Evolutionary conservation across 2,888 invertebrate species (phyloP), one percentile per base, ranked within the genome.

Genomic region (Plagiodera versicolora): DNA sequence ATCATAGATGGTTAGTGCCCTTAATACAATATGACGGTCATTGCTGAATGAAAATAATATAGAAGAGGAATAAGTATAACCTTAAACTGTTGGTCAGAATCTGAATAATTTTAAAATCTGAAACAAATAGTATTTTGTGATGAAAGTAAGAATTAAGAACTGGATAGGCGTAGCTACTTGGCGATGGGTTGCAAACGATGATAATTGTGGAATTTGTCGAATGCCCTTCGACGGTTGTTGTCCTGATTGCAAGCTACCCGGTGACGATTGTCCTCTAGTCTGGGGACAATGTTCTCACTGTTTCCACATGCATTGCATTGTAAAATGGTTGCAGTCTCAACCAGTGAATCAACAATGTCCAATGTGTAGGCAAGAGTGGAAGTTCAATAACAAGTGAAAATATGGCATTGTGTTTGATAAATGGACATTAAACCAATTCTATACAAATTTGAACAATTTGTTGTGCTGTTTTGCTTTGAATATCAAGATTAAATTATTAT

Each of bases 321-420:
- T 96, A 79, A 98, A 98, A 87, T 99, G 99, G 99, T 85, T 98
- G 53, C 95, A 98, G 78, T 93, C 97, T 16, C 93, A 94, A 81
- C 90, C 91, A 72, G 86, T 88, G 70, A 90, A 90, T 81, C 92
- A 92, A 77, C 89, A 91, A 83, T 94, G 94, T 74, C 94, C 94
- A 63, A 98, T 99, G 95, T 99, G 99, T 82, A 87, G 99, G 73
- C 98, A 98, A 81, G 96, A 95, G 79, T 99, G 99, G 99, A 97
- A 96, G 81, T 98, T 95, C 81, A 95, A 96, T 79, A 88, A 89
- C 77, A 88, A 88, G 79, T 89, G 84, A 74, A 19, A 45, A 45
- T n/a, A n/a, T n/a, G n/a, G n/a, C n/a, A n/a, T n/a, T n/a, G n/a
- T n/a, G n/a, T n/a, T n/a, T n/a, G n/a, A n/a, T n/a, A n/a, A n/a